Base-by-base conservation (phyloP, 2,888 invertebrate genomes). In the Pherbina coryleti region DNA sequence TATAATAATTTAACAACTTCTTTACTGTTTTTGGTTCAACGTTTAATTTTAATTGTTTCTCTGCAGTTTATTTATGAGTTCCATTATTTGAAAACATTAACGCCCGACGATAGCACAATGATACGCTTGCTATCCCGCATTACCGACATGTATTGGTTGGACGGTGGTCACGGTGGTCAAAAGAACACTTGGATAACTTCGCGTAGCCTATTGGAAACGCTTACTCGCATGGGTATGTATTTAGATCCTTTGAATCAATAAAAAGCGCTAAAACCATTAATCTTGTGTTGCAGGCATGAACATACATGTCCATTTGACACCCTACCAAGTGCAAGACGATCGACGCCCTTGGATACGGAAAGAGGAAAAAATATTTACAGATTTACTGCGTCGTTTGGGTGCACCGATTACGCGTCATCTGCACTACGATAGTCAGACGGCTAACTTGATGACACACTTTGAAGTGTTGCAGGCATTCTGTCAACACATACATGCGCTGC, bases 181-280 rank as follows among this genome's bases (percentile, higher is more conserved):
- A 94, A 94, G 87, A 94, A 96, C 89, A 96, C 96, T 28, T 98
- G 97, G 96, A 93, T 97, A 82, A 96, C 95, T 0, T 93, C 95
- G 1, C 90, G 93, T 81, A 92, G 92, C 73, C 91, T 96, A 53
- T 91, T 98, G 44, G 93, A 94, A 88, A 93, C 94, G 0, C 91
- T 97, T 73, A 92, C 94, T 2, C 91, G 93, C 85, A 92, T 94
- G 88, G 92, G 95, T 95, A 85, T 88, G n/a, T 57, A 5, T 57
- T 19, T 57, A 8, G 19, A 1, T 57, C 2, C 9, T 57, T 1
- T 25, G 0, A 25, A 25, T 19, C 11, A 14, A 37, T 37, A 5
- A 37, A n/a, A n/a, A n/a, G n/a, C n/a, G n/a, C n/a, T 7, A 37
- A 28, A 28, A 8, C 31, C 14, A 25, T 64, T 28, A 62, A n/a